Base-by-base conservation (phyloP, 2,113 vertebrate species). In the Hippocampus barbouri region DNA sequence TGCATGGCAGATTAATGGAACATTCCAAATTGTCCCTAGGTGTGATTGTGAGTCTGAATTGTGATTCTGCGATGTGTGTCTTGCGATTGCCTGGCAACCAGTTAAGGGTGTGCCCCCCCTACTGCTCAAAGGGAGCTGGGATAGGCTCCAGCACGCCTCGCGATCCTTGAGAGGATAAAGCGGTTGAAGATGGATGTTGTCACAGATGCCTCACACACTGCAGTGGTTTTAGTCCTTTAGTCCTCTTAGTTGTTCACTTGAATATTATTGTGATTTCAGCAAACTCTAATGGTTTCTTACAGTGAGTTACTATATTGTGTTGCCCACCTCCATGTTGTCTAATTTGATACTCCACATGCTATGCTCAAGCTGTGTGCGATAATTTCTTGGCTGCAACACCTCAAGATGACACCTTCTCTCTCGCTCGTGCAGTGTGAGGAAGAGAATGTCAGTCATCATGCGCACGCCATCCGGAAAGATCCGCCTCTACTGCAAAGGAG, bases 401-500 rank as follows among this genome's bases (percentile, higher is more conserved):
- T 75, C 63, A 20, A 53, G 18, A 72, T 76, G 72, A 61, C 75
- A 57, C 80, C 16, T 77, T 74, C 68, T 57, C 18, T 68, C 59
- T 49, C 41, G 73, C 23, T 78, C 56, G 49, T 77, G 54, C 91
- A 99, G 97, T 49, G 1, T 89, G 25, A 94, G 97, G 83, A 98
- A 98, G 86, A 95, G 97, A 89, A 99, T 99, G 97, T 99, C 97
- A 4, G 97, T 98, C 92, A 97, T 99, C 89, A 95, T 98, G 85
- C 95, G 97, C 66, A 98, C 96, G 23, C 96, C 97, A 65, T 92
- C 96, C 3, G 97, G 97, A 76, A 97, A 95, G 87, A 93, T 99
- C 91, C 94, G 96, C 86, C 95, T 99, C 45, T 99, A 99, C 93
- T 99, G 97, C 94, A 99, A 99, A 94, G 97, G 97, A 91, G 97